phyloP scores from a whole-genome alignment of 2,888 invertebrate species.

The Lydus trimaculatus region DNA sequence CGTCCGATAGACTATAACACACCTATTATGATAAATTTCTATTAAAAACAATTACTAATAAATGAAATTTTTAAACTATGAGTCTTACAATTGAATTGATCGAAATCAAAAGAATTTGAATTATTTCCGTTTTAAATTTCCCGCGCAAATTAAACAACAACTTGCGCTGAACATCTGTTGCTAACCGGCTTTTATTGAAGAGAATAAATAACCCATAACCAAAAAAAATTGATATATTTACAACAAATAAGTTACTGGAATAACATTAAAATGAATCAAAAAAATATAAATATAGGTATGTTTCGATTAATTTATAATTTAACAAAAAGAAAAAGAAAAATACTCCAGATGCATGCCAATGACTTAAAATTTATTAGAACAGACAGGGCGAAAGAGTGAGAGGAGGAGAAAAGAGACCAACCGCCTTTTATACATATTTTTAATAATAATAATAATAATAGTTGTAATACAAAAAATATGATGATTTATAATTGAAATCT shows the following conservation, averaged over 20 bases:
- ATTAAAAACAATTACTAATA: too few relatives aligned
- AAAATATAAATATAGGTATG: not conserved
- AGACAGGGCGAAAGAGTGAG: not conserved
- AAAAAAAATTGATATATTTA: too few relatives aligned
- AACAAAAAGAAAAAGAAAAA: too few relatives aligned
- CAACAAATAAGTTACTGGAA: not conserved
- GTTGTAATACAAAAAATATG: not conserved
- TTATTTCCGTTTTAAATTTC: constrained; percentile 19
- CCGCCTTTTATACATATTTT: not conserved
- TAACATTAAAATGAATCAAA: not conserved
- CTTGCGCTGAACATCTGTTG: constrained; percentile 17
- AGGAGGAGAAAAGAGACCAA: not conserved
- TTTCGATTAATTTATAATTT: not conserved
- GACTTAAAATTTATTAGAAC: not conserved
- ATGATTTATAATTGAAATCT: not conserved
- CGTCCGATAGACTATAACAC: too few relatives aligned
- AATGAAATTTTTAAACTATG: not conserved
- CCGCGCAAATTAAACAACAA: constrained; percentile 21
- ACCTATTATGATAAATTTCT: too few relatives aligned
- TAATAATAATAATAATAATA: not conserved
- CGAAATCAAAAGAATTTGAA: not conserved
- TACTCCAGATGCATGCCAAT: not conserved
- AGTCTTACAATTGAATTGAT: not conserved
- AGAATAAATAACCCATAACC: constrained; percentile 18
- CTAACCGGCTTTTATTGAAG: constrained; percentile 26